Conservation (phyloP, 2,113 vertebrate genomes). For the Nipponia nippon region DNA sequence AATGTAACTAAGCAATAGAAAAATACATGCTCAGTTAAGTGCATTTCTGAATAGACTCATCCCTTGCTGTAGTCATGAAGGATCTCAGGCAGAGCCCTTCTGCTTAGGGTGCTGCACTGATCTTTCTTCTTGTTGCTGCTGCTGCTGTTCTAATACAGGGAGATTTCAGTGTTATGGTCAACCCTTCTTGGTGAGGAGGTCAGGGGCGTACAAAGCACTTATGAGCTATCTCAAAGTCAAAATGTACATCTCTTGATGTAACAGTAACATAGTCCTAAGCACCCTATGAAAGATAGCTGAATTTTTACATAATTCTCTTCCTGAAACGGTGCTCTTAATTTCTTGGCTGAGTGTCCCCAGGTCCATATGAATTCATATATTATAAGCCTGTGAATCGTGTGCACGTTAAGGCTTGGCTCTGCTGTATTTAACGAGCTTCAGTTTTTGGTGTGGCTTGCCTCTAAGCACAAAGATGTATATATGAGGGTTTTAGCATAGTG, state of each 20-base stretch:
- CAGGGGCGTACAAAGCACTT: not conserved
- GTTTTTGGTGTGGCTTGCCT: not conserved
- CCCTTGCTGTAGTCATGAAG: not conserved
- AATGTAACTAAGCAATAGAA: not conserved
- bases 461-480: not conserved
- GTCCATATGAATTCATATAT: not conserved
- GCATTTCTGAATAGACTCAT: not conserved
- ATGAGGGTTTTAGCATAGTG: not conserved
- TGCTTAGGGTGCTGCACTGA: not conserved
- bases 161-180: not conserved
- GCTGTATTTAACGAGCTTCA: not conserved
- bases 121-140: not conserved
- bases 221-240: not conserved
- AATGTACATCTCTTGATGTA: not conserved
- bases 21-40: not conserved
- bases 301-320: not conserved
- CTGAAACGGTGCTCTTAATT: not conserved
- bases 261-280: not conserved
- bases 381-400: not conserved
- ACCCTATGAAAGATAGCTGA: not conserved
- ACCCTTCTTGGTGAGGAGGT: not conserved
- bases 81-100: not conserved
- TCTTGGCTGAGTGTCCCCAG: not conserved
- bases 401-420: not conserved
- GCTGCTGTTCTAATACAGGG: not conserved